These are phyloP conservation scores for Drosophila dunni DNA, from an alignment of 1,140 invertebrate genomes.

Conservation along the genomic window DNA sequence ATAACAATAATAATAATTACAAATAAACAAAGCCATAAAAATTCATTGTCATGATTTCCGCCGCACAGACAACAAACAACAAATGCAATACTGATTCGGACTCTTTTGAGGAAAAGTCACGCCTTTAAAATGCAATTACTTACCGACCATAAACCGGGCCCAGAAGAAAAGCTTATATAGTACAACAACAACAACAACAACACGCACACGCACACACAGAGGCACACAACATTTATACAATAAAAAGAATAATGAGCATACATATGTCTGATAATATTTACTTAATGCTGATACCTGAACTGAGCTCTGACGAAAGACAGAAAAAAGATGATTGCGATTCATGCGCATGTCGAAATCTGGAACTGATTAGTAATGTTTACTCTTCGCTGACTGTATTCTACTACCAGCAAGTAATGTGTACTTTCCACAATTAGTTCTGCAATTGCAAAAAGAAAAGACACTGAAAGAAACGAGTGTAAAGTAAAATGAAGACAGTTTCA, in stretches of 20 bases:
- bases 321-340: slow-evolving; percentile 16
- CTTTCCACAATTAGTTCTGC: slow-evolving; percentile 20
- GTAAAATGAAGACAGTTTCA: slow-evolving; percentile 10
- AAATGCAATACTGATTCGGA: slow-evolving; percentile 51
- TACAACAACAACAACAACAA: neutral
- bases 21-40: slow-evolving; percentile 74
- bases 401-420: neutral
- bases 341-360: slow-evolving; percentile 19
- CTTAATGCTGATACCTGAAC: slow-evolving; percentile 9
- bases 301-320: neutral
- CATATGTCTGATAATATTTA: slow-evolving; percentile 4
- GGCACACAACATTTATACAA: neutral
- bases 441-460: slow-evolving; percentile 6
- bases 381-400: slow-evolving; percentile 3
- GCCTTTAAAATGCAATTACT: slow-evolving; percentile 61
- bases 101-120: slow-evolving; percentile 55
- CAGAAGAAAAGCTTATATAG: slow-evolving; percentile 36
- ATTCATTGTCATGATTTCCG: slow-evolving; percentile 77
- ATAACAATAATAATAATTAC: slow-evolving; percentile 52
- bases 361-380: slow-evolving; percentile 1
- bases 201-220: neutral
- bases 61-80: slow-evolving; percentile 59
- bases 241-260: neutral
- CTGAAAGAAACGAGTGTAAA: neutral
- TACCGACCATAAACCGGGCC: slow-evolving; percentile 28